These are phyloP conservation scores for Colinus virginianus DNA, from an alignment of 2,113 vertebrate genomes.

Conservation along the genomic window DNA sequence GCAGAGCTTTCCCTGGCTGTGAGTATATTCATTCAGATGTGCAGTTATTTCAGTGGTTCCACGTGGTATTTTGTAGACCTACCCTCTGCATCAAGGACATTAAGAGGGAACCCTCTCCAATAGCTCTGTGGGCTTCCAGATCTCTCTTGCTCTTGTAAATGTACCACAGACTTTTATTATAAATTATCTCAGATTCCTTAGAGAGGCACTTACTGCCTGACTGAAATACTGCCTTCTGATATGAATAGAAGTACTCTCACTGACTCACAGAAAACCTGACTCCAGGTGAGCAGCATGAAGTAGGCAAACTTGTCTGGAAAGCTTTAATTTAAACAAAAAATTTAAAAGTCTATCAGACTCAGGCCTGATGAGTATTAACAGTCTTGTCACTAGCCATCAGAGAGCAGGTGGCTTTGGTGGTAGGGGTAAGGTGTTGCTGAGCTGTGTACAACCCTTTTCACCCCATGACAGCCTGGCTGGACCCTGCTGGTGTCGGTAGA, in stretches of 20 bases:
- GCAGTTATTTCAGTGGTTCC: slow-evolving; percentile 31
- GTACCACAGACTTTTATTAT: neutral
- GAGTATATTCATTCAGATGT: slow-evolving; percentile 19
- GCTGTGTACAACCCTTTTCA: neutral
- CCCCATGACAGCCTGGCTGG: accelerated
- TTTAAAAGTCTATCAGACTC: neutral
- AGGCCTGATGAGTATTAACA: neutral
- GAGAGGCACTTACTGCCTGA: neutral
- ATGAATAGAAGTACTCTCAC: neutral
- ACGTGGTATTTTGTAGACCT: neutral
- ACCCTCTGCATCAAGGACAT: slow-evolving; percentile 12
- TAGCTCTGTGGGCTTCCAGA: neutral
- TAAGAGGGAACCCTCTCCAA: slow-evolving; percentile 1
- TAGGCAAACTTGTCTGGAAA: neutral
- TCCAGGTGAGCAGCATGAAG: neutral
- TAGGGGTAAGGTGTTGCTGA: neutral
- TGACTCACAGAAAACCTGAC: neutral
- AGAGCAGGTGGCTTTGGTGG: neutral
- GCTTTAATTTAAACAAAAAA: neutral
- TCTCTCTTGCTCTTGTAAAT: neutral
- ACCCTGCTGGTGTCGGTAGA: accelerated
- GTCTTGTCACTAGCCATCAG: neutral
- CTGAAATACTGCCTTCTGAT: neutral
- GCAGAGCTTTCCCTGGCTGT: slow-evolving; percentile 20
- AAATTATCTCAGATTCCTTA: neutral